These are phyloP conservation scores for Terebella lapidaria DNA, from an alignment of 2,888 invertebrate species.

Conservation along the genomic window DNA sequence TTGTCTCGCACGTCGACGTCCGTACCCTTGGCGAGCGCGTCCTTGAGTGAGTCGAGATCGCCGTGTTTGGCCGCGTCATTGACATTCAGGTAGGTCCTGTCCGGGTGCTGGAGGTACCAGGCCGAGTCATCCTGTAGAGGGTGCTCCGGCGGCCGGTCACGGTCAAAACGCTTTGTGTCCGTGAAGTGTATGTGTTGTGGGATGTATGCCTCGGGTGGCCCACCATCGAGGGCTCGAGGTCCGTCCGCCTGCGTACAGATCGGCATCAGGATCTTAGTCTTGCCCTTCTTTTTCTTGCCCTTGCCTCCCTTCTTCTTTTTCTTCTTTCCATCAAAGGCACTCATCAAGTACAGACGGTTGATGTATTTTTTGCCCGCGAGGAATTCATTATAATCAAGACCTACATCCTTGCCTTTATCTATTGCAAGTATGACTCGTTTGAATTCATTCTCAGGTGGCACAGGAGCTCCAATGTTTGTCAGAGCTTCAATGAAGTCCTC, in stretches of 20 bases:
- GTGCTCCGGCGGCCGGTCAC: conserved; percentile 48
- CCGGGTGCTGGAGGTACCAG: conserved; percentile 51
- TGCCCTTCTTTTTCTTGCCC: conserved; percentile 44
- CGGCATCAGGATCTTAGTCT: conserved; percentile 50
- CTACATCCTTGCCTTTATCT: conserved; percentile 42
- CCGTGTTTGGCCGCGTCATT: conserved; percentile 49
- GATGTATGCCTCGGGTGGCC: conserved; percentile 48
- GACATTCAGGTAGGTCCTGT: conserved; percentile 45
- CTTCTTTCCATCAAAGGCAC: conserved; percentile 51
- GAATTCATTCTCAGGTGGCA: conserved; percentile 39
- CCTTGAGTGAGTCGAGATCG: conserved; percentile 47
- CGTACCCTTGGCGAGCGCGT: conserved; percentile 39
- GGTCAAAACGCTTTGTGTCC: conserved; percentile 47
- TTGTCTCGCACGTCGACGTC: conserved; percentile 49
- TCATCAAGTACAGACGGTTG: conserved; percentile 50
- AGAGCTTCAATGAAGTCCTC: conserved; percentile 44
- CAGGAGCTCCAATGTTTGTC: conserved; percentile 37
- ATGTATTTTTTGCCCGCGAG: conserved; percentile 51
- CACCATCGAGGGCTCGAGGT: conserved; percentile 43
- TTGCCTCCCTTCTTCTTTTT: conserved; percentile 50
- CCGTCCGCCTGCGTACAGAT: conserved; percentile 48
- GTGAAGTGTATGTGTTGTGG: conserved; percentile 47
- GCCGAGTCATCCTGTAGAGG: conserved; percentile 51
- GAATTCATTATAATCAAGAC: conserved; percentile 49
- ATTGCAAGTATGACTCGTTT: conserved; percentile 31